Conservation (phyloP, 1,140 invertebrate genomes). For the Pinna nobilis region DNA sequence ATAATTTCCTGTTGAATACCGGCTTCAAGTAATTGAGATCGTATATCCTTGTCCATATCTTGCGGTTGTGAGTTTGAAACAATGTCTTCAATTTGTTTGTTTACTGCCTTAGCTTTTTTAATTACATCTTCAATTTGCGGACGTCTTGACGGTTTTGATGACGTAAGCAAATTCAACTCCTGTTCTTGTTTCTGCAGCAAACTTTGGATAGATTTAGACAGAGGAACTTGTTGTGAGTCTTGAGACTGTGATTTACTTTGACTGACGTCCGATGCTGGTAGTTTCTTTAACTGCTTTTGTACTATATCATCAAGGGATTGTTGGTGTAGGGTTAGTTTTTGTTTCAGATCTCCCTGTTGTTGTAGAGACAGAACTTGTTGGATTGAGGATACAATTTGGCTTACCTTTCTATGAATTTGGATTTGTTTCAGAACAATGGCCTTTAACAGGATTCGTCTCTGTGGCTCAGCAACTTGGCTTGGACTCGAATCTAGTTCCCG, state of each 20-base stretch:
- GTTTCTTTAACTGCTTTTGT: too few species aligned
- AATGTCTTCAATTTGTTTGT: neutral
- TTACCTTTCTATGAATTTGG: too few species aligned
- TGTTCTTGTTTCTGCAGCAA: conserved; percentile 1
- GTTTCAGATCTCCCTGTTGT: neutral
- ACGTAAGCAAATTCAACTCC: neutral
- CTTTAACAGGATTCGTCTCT: neutral
- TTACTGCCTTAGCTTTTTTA: conserved; percentile 8
- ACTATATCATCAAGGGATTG: conserved; percentile 5
- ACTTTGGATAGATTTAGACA: neutral
- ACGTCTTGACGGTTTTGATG: neutral
- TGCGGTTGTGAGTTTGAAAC: neutral
- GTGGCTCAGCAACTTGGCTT: neutral
- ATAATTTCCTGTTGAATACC: conserved; percentile 13
- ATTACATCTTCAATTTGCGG: neutral
- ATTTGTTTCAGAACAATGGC: neutral
- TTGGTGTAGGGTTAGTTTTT: neutral
- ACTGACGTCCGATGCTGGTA: too few species aligned
- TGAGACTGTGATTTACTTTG: too few species aligned
- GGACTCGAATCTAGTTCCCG: too few species aligned
- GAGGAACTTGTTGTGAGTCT: too few species aligned
- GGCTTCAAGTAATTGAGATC: neutral
- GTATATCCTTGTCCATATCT: neutral
- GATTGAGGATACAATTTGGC: too few species aligned
- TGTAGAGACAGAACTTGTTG: neutral